Evolutionary conservation across 2,113 vertebrate genomes (phyloP), one percentile per base, ranked within the genome.

Genomic region (Loxodonta africana): DNA sequence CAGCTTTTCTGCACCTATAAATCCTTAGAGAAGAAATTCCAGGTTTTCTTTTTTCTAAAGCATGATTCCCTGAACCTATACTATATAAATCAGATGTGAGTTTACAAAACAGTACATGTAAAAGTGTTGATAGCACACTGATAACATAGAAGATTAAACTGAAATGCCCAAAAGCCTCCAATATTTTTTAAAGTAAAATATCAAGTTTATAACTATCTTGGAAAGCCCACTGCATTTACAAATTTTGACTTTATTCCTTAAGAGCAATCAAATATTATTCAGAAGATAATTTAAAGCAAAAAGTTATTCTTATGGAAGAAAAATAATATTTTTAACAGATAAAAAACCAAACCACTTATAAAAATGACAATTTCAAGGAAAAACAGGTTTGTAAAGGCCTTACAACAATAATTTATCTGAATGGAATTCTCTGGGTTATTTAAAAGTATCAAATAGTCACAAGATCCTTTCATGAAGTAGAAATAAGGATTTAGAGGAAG

Each of bases 181-280:
- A 77, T 21, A 71, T 37, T 93, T 93, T 96, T 96, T 80, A 92
- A 83, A 96, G 83, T 57, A 96, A 97, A 95, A 74, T 53, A 84
- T 80, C 65, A 65, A 57, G 60, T 12, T 86, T 48, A 60, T 97
- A 90, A 96, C 91, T 97, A 77, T 74, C 25, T 94, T 83, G 80
- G 63, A 91, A 92, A 96, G 93, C 12, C 5, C 53, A 95, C 46
- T 93, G 26, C 6, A n/a, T 28, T 93, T 95, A 88, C 28, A 20
- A 93, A 90, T 81, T 90, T 63, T 73, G n/a, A 65, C 74, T 91
- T 71, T n/a, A 93, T 67, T 85, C 37, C 21, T 88, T 37, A 69
- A 76, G 28, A 57, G 84, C 37, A 83, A 30, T 86, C 2, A 44
- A 44, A 91, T 82, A 81, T 94, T 77, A 94, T 51, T 88, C 62